Percentiles rank a stretch among this genome's conserved stretches.
Conservation (phyloP, 2,113 vertebrate genomes). For the Bostrychus sinensis region DNA sequence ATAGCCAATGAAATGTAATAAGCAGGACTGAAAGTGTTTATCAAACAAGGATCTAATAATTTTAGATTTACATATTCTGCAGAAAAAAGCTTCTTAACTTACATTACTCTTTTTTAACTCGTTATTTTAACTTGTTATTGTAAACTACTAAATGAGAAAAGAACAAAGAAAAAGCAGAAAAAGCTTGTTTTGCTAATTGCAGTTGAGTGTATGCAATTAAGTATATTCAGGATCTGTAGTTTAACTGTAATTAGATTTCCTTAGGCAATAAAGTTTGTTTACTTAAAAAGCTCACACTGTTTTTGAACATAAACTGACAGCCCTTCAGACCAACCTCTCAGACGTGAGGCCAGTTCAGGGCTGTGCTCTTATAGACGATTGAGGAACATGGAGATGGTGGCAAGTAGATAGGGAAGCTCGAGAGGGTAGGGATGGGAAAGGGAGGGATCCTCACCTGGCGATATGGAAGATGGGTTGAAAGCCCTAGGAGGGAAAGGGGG, state of each 20-base stretch:
- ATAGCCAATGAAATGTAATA: background rate
- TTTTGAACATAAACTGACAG: background rate
- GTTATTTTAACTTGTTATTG: background rate
- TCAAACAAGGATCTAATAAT: too few relatives aligned
- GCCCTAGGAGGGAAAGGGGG: slow-evolving; percentile 92
- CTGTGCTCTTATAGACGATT: slow-evolving; percentile 27
- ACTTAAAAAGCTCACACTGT: background rate
- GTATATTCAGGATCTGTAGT: too few relatives aligned
- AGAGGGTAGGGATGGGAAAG: slow-evolving; percentile 47
- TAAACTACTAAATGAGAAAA: background rate
- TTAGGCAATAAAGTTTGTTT: background rate
- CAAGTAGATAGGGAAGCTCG: slow-evolving; percentile 53
- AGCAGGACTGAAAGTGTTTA: background rate
- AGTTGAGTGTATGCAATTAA: too few relatives aligned
- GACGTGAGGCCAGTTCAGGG: slow-evolving; percentile 38
- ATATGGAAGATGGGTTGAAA: slow-evolving; percentile 94
- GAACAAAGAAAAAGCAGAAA: background rate
- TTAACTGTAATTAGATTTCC: background rate
- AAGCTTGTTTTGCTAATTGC: background rate
- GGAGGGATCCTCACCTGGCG: slow-evolving; percentile 87
- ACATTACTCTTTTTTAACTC: background rate
- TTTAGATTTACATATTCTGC: background rate
- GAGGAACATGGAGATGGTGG: slow-evolving; percentile 46
- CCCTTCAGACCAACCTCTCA: slow-evolving; percentile 39
- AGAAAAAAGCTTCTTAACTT: too few relatives aligned